Evolutionary conservation across 1,140 invertebrate genomes (phyloP).

Genomic region (Reticulitermes speratus): DNA sequence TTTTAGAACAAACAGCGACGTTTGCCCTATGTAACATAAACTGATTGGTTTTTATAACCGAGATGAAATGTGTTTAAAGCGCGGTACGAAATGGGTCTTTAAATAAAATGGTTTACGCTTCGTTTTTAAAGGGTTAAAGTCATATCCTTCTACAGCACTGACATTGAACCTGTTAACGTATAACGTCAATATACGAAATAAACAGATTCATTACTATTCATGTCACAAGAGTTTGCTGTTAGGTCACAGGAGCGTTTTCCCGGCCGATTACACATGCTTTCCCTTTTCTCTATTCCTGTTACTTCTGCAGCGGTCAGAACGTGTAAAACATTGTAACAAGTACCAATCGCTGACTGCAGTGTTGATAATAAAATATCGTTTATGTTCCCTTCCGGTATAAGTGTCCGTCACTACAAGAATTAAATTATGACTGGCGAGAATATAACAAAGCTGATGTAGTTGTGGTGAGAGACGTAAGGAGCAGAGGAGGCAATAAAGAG

Average conservation of each 20-base stretch:
- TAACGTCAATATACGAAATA: neutral
- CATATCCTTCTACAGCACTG: too few species aligned
- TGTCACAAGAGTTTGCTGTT: neutral
- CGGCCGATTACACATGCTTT: neutral
- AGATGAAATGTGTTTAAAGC: too few species aligned
- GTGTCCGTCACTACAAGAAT: neutral
- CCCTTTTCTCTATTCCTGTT: neutral
- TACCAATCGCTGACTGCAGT: neutral
- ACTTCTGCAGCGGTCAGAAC: neutral
- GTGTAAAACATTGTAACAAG: neutral
- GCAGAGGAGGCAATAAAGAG: too few species aligned
- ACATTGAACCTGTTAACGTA: neutral
- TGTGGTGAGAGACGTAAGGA: too few species aligned
- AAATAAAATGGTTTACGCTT: too few species aligned
- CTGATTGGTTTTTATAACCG: too few species aligned
- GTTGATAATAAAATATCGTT: too few species aligned
- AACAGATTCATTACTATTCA: neutral
- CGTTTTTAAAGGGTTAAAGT: too few species aligned
- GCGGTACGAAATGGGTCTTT: too few species aligned
- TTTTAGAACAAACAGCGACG: too few species aligned
- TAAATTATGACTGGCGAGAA: neutral
- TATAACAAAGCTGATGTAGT: neutral
- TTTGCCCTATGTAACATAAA: too few species aligned
- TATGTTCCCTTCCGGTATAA: too few species aligned
- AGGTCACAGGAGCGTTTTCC: neutral